Percentiles rank a stretch among this genome's conserved stretches.
Conservation (phyloP, 1,140 invertebrate species). For the Dolichoris vasculosae region DNA sequence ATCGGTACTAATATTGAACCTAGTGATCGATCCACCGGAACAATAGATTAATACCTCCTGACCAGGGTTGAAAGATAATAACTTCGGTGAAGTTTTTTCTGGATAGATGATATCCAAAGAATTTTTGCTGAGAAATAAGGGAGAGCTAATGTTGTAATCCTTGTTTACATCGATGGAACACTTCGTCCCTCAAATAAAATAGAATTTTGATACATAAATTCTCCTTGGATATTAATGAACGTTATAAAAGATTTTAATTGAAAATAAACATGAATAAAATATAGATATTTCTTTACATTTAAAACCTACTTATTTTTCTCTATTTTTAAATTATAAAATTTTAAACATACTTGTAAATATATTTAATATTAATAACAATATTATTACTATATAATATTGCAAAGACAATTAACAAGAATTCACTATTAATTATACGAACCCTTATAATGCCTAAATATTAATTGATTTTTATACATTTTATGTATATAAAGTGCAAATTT, state of each 20-base stretch:
- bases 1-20: not conserved
- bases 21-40: not conserved
- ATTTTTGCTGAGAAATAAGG: constrained; percentile 2
- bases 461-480: too few relatives aligned
- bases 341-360: too few relatives aligned
- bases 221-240: not conserved
- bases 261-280: too few relatives aligned
- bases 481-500: too few relatives aligned
- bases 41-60: constrained; percentile 24
- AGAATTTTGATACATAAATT: not conserved
- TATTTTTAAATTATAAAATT: too few relatives aligned
- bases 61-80: not conserved
- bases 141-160: constrained; percentile 12
- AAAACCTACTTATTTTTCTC: too few relatives aligned
- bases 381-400: not conserved
- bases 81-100: not conserved
- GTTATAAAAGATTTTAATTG: too few relatives aligned
- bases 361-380: too few relatives aligned
- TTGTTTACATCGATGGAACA: constrained; percentile 31
- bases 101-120: constrained; percentile 28
- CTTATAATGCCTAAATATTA: too few relatives aligned
- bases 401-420: too few relatives aligned
- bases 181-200: not conserved
- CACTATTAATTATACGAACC: too few relatives aligned
- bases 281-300: too few relatives aligned